phyloP scores from a whole-genome alignment of 2,113 vertebrate species.

The Gadus chalcogrammus region DNA sequence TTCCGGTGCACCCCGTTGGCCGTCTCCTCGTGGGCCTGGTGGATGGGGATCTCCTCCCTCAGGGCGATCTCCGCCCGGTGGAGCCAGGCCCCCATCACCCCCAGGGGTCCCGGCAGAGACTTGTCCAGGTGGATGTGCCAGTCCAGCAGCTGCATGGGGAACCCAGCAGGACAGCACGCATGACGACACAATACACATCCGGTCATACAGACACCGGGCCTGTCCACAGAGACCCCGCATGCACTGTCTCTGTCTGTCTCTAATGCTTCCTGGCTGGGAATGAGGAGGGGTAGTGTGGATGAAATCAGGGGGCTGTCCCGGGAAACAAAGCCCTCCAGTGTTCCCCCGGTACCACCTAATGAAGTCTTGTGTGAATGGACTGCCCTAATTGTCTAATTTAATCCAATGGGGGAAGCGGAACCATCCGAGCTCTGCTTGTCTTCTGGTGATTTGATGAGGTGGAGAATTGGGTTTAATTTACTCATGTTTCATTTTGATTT shows the following conservation, averaged over 20 bases:
- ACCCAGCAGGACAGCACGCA: constrained; percentile 18
- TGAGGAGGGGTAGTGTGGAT: constrained; percentile 24
- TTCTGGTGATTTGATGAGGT: too few species aligned
- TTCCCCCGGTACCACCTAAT: constrained; percentile 42
- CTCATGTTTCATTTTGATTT: background rate
- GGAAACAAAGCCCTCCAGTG: constrained; percentile 55
- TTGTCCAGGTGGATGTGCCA: constrained; percentile 96
- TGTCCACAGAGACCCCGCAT: background rate
- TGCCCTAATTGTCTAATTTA: background rate
- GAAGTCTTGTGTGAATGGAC: constrained; percentile 29
- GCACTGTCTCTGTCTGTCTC: too few species aligned
- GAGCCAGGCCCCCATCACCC: constrained; percentile 92
- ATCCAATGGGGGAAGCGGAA: too few species aligned
- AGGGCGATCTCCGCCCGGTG: constrained; percentile 88
- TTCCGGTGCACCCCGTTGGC: constrained; percentile 88
- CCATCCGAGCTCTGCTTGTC: too few species aligned
- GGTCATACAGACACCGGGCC: background rate
- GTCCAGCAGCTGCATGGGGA: constrained; percentile 82
- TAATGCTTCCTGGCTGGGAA: too few species aligned
- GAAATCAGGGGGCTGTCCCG: constrained; percentile 23
- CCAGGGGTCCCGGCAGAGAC: constrained; percentile 88
- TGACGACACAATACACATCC: too few species aligned
- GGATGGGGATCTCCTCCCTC: constrained; percentile 84
- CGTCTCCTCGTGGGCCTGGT: constrained; percentile 93
- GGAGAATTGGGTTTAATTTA: background rate